Evolutionary conservation across 2,113 vertebrate species (phyloP).

Genomic region (Chunga burmeisteri): DNA sequence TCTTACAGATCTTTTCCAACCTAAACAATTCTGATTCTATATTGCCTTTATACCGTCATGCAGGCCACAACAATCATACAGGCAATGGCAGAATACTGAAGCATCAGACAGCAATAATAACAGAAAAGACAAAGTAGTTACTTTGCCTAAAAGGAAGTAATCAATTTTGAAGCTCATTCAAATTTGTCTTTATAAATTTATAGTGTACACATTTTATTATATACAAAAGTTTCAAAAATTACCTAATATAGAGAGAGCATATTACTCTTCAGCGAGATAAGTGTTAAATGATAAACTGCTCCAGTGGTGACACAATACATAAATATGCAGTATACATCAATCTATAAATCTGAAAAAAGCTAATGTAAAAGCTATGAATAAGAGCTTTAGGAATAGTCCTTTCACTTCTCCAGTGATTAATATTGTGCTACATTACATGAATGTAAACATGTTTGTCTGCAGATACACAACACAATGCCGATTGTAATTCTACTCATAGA

Average conservation of each 20-base stretch:
- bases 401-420: neutral
- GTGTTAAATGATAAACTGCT: constrained; percentile 23
- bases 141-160: constrained; percentile 6
- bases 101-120: neutral
- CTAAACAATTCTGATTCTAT: neutral
- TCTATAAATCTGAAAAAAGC: constrained; percentile 8
- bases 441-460: neutral
- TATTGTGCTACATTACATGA: neutral
- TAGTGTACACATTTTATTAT: neutral
- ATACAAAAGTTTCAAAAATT: neutral
- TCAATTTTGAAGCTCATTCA: neutral
- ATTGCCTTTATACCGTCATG: neutral
- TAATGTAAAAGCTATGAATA: neutral
- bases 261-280: constrained; percentile 9
- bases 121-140: neutral
- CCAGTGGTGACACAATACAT: neutral
- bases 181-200: constrained; percentile 13
- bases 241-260: neutral
- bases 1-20: neutral
- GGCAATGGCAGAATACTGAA: neutral
- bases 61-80: neutral
- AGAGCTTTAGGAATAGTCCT: neutral
- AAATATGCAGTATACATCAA: constrained; percentile 12
- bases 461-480: neutral
- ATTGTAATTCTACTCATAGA: neutral